Percentiles rank a stretch among this genome's conserved stretches.
Conservation (phyloP, 2,797 vertebrate species). For the Sebastes baramenuke region DNA sequence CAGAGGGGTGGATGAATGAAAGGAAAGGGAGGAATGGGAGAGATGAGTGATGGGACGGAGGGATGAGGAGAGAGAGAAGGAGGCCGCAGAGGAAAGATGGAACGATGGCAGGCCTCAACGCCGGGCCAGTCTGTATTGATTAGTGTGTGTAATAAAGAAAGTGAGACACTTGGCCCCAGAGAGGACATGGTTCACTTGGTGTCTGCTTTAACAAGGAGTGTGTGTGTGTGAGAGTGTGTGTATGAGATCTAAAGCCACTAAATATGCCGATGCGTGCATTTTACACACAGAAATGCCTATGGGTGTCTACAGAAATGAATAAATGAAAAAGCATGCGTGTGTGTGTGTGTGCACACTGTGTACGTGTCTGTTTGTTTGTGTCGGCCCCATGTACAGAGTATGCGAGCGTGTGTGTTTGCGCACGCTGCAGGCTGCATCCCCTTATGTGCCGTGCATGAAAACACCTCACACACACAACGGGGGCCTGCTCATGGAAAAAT, state of each 20-base stretch:
- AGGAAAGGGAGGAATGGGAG: not conserved
- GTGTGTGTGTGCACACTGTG: slow-evolving; percentile 18
- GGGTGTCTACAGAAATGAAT: slow-evolving; percentile 82
- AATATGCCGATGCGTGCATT: slow-evolving; percentile 80
- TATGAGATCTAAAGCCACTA: slow-evolving; percentile 66
- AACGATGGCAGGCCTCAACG: slow-evolving; percentile 56
- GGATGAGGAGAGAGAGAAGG: not conserved
- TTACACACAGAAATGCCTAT: slow-evolving; percentile 76
- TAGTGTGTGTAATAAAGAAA: slow-evolving; percentile 78
- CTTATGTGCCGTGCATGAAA: slow-evolving; percentile 73
- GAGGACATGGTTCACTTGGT: slow-evolving; percentile 75
- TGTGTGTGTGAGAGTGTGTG: slow-evolving; percentile 13
- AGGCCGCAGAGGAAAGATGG: slow-evolving; percentile 32
- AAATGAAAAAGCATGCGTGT: slow-evolving; percentile 68
- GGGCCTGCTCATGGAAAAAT: slow-evolving; percentile 82
- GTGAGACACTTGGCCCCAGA: slow-evolving; percentile 66
- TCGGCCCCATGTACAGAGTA: slow-evolving; percentile 6
- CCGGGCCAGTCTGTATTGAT: slow-evolving; percentile 74
- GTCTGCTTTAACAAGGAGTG: slow-evolving; percentile 72
- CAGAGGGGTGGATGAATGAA: slow-evolving; percentile 8
- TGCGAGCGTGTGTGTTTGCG: slow-evolving; percentile 35
- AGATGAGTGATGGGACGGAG: slow-evolving; percentile 25
- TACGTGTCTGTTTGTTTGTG: slow-evolving; percentile 29
- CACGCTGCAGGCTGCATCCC: slow-evolving; percentile 73
- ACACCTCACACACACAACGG: slow-evolving; percentile 73